These are phyloP conservation scores for Porphyrio hochstetteri DNA, from an alignment of 2,113 vertebrate genomes.

Conservation along the genomic window DNA sequence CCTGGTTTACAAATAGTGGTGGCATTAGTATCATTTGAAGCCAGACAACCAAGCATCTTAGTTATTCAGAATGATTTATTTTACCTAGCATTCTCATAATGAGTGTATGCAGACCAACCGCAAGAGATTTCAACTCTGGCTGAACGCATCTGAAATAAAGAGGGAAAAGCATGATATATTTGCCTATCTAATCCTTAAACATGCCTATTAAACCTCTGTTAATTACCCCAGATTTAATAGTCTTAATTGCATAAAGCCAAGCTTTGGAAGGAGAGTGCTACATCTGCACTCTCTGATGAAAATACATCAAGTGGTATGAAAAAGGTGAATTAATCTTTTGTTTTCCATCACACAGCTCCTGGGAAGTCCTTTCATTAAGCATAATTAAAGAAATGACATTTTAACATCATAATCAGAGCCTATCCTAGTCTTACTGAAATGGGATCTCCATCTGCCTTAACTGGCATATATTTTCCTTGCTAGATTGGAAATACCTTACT, in stretches of 20 bases:
- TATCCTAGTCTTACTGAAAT: not conserved
- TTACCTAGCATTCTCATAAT: constrained; percentile 82
- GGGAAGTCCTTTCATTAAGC: not conserved
- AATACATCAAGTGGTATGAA: not conserved
- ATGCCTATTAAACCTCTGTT: not conserved
- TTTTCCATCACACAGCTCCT: not conserved
- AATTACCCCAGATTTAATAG: not conserved
- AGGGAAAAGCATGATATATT: not conserved
- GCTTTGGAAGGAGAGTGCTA: not conserved
- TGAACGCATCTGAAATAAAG: constrained; percentile 81
- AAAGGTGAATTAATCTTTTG: not conserved
- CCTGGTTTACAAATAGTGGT: not conserved
- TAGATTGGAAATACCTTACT: not conserved
- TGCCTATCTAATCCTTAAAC: not conserved
- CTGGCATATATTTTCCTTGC: not conserved
- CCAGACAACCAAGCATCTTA: not conserved
- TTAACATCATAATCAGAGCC: not conserved
- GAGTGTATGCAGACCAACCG: constrained; percentile 83
- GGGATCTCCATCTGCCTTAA: not conserved
- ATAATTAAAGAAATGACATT: not conserved
- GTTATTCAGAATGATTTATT: not conserved
- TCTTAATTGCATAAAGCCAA: not conserved
- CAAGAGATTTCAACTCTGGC: constrained; percentile 89
- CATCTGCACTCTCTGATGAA: not conserved
- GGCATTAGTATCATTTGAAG: not conserved